phyloP scores from a whole-genome alignment of 2,888 invertebrate genomes.

The Habroteleia sp. region DNA sequence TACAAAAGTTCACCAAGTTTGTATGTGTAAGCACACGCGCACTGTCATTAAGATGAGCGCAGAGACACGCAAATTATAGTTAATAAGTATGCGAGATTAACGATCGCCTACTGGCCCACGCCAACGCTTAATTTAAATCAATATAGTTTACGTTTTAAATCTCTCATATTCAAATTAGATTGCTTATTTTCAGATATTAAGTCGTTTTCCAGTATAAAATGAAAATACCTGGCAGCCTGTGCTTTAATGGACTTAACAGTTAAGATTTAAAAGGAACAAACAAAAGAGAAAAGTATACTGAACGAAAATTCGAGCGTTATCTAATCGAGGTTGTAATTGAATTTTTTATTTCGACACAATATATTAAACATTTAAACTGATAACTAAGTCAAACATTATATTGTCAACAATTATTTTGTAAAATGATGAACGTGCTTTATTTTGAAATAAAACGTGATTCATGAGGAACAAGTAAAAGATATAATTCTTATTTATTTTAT shows the following conservation, averaged over 20 bases:
- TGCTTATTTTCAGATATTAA: conserved; percentile 39
- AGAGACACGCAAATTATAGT: conserved; percentile 32
- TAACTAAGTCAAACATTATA: too few relatives aligned
- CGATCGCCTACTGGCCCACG: conserved; percentile 40
- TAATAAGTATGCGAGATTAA: conserved; percentile 27
- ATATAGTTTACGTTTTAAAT: conserved; percentile 31
- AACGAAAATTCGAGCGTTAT: too few relatives aligned
- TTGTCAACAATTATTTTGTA: too few relatives aligned
- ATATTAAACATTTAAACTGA: too few relatives aligned
- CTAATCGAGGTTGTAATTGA: too few relatives aligned
- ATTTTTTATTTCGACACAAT: too few relatives aligned
- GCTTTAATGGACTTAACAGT: conserved; percentile 12
- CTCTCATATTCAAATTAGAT: conserved; percentile 36
- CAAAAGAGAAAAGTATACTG: conserved; percentile 5
- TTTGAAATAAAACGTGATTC: too few relatives aligned
- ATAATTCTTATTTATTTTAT: too few relatives aligned
- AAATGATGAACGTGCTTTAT: too few relatives aligned
- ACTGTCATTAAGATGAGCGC: conserved; percentile 23
- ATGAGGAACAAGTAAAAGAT: too few relatives aligned
- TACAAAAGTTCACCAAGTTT: conserved; percentile 13
- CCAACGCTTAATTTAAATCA: conserved; percentile 43
- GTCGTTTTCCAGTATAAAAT: conserved; percentile 34
- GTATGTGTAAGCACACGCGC: conserved; percentile 19
- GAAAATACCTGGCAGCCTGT: conserved; percentile 24
- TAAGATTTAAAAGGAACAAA: conserved; percentile 5